Evolutionary conservation across 2,888 invertebrate species (phyloP).

Genomic region (Trileptium ribeirensis): DNA sequence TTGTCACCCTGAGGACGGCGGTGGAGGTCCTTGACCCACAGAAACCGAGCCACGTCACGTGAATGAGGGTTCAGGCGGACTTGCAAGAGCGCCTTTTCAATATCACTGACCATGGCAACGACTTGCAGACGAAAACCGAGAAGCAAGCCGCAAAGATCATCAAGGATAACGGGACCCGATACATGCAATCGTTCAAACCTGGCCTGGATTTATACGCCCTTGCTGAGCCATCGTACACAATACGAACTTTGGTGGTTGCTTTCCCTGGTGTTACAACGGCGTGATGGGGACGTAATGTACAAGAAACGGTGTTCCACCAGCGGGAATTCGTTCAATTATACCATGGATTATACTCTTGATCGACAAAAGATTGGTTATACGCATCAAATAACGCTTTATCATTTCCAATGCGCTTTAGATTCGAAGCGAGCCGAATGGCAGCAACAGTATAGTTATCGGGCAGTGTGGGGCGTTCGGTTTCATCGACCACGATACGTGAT

Average conservation of each 20-base stretch:
- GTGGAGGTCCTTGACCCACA: not conserved
- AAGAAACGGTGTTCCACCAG: not conserved
- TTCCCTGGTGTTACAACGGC: constrained; percentile 29
- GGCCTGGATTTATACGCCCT: constrained; percentile 11
- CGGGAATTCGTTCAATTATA: constrained; percentile 24
- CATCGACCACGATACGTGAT: not conserved
- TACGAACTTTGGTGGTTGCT: constrained; percentile 33
- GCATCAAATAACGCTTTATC: constrained; percentile 11
- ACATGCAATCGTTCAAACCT: constrained; percentile 33
- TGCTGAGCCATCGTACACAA: constrained; percentile 39
- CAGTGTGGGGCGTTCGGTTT: not conserved
- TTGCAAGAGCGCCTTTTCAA: constrained; percentile 30
- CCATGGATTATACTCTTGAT: constrained; percentile 18
- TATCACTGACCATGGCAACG: constrained; percentile 23
- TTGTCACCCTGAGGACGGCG: constrained; percentile 26
- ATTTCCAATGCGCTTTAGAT: not conserved
- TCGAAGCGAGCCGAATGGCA: not conserved
- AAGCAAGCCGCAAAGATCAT: constrained; percentile 25
- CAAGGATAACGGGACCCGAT: constrained; percentile 30
- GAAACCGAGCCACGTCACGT: constrained; percentile 26
- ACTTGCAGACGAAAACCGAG: constrained; percentile 29
- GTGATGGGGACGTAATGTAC: constrained; percentile 35
- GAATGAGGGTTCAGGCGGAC: constrained; percentile 28
- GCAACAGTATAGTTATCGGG: not conserved
- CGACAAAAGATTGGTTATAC: constrained; percentile 20